phyloP scores from a whole-genome alignment of 2,797 vertebrate genomes.

The Mormyrus hasselquistii region DNA sequence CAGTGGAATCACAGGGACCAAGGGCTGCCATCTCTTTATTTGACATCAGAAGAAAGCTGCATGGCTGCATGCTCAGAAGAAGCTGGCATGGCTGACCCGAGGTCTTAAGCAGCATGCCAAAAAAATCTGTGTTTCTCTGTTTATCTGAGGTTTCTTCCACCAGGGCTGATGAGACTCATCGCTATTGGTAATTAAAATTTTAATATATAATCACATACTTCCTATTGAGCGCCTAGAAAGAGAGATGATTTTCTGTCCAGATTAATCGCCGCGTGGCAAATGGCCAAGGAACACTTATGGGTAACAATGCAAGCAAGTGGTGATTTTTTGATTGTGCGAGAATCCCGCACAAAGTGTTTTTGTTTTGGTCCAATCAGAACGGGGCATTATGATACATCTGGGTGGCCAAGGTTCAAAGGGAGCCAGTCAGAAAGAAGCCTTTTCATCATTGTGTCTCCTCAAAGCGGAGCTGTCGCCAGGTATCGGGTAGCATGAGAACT shows the following conservation, averaged over 20 bases:
- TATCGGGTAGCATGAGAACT: constrained; percentile 59
- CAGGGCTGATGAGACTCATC: not conserved
- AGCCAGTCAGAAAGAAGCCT: constrained; percentile 47
- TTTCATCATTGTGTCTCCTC: constrained; percentile 48
- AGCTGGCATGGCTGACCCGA: constrained; percentile 46
- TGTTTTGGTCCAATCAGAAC: not conserved
- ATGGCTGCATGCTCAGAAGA: constrained; percentile 41
- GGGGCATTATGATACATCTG: constrained; percentile 53
- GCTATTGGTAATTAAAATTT: not conserved
- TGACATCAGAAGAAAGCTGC: constrained; percentile 54
- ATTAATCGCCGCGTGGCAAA: not conserved
- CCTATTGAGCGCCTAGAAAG: not conserved
- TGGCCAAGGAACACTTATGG: not conserved
- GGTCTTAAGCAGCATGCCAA: not conserved
- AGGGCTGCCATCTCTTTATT: constrained; percentile 55
- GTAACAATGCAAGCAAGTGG: not conserved
- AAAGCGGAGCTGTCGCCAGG: constrained; percentile 52
- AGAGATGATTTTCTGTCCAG: not conserved
- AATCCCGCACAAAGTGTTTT: constrained; percentile 2
- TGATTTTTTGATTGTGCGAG: not conserved
- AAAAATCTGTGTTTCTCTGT: not conserved
- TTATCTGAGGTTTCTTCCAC: not conserved
- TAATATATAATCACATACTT: not conserved
- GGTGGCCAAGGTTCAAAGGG: constrained; percentile 59
- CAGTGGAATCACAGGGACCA: constrained; percentile 42